Evolutionary conservation across 1,140 invertebrate genomes (phyloP), one percentile per base, ranked within the genome.

Genomic region (Leptestheria dahalacensis): DNA sequence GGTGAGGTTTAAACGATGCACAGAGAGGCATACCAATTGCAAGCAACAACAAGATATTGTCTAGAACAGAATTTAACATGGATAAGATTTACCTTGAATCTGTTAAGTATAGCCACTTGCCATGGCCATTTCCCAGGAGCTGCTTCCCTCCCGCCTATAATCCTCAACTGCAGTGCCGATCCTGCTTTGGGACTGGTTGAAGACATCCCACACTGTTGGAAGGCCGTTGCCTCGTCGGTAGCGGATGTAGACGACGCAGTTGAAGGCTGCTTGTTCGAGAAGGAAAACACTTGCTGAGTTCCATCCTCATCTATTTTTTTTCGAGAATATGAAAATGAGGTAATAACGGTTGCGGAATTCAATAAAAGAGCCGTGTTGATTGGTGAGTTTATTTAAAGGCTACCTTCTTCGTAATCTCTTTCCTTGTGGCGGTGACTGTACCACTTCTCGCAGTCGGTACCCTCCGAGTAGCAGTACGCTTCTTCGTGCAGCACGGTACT

Each of bases 121-220:
- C 91, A 95, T 0, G 90, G 88, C 91, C 92, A 96, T 66, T 82
- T 82, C 10, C 88, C 85, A 62, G 79, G 82, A 3, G 74, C 70
- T 0, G 88, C 77, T 54, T 86, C 82, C 49, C 79, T 75, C 0
- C 91, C 91, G 0, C 91, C 91, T 49, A 95, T 87, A 26, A 95
- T 94, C 63, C 84, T 79, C 33, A 85, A 68, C n/a, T 63, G 55
- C 46, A 57, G 63, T 6, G 59, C 51, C 11, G 66, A 24, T 18
- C 60, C 61, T 10, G 57, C 61, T 11, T 63, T 60, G 12, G 59
- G 61, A 41, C 6, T 9, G 6, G 33, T 41, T 6, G 33, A 9
- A 9, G 33, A 41, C 9, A 68, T 21, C 21, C 64, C 64, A 59
- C 62, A 65, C 26, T 57, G 33, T 41, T 41, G 33, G 6, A 41